Evolutionary conservation across 2,888 invertebrate genomes (phyloP).

Genomic region (Baronia brevicornis): DNA sequence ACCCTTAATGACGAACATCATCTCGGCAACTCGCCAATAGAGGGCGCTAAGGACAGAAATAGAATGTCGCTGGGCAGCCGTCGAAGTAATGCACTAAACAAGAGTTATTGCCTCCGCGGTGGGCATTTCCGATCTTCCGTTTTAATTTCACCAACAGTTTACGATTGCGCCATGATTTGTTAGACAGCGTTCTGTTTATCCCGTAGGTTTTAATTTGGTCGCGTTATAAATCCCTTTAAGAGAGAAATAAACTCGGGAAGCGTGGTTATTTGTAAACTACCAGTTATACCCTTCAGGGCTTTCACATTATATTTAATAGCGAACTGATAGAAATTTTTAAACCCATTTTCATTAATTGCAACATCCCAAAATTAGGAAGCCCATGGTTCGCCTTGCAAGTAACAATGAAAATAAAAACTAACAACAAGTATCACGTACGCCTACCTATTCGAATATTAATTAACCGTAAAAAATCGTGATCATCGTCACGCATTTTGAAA

Average conservation of each 20-base stretch:
- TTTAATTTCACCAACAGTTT: conserved; percentile 21
- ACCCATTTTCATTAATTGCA: conserved; percentile 3
- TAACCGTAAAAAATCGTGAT: not conserved
- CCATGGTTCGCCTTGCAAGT: too few relatives aligned
- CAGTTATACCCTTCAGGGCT: conserved; percentile 23
- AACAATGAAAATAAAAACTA: too few relatives aligned
- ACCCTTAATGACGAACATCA: conserved; percentile 34
- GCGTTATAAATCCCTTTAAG: conserved; percentile 23
- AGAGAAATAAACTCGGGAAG: conserved; percentile 32
- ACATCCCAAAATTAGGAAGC: too few relatives aligned
- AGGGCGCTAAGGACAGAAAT: conserved; percentile 63
- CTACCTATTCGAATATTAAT: not conserved
- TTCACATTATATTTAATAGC: conserved; percentile 11
- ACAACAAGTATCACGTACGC: too few relatives aligned
- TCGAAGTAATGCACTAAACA: conserved; percentile 22
- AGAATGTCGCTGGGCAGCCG: conserved; percentile 52
- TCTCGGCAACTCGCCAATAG: conserved; percentile 70
- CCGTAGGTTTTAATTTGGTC: conserved; percentile 23
- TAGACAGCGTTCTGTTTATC: conserved; percentile 16
- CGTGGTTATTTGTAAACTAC: conserved; percentile 36
- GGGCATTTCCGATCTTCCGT: conserved; percentile 65
- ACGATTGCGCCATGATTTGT: conserved; percentile 19
- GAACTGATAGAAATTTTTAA: too few relatives aligned
- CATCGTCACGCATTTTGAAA: not conserved
- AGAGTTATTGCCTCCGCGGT: conserved; percentile 48